Percentiles rank a stretch among this genome's conserved stretches.
These are phyloP conservation scores for Aphodius sticticus DNA, from an alignment of 2,888 invertebrate genomes.

Conservation along the genomic window DNA sequence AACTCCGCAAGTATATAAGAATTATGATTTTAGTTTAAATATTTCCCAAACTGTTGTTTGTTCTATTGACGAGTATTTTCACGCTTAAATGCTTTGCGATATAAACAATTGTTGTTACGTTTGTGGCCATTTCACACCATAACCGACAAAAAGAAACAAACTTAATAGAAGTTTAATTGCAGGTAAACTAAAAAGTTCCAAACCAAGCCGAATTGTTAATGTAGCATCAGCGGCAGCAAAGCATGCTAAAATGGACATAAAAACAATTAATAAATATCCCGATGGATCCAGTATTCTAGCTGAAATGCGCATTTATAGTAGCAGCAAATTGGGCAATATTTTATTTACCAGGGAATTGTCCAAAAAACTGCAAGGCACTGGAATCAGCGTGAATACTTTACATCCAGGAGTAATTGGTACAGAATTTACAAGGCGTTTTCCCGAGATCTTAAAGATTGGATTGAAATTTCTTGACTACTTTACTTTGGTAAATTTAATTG, in stretches of 20 bases:
- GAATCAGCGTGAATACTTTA: conserved; percentile 46
- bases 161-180: neutral
- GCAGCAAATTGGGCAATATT: conserved; percentile 49
- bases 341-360: conserved; percentile 47
- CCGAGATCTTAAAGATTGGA: neutral
- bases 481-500: neutral
- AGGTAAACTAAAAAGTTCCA: conserved; percentile 51
- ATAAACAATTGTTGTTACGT: too few species aligned
- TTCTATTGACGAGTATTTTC: too few species aligned
- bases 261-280: neutral
- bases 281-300: neutral
- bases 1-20: too few species aligned
- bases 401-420: conserved; percentile 49
- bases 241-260: conserved; percentile 9
- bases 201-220: conserved; percentile 49
- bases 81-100: too few species aligned
- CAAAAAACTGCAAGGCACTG: conserved; percentile 42
- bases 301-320: conserved; percentile 19
- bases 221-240: conserved; percentile 47
- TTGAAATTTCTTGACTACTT: neutral
- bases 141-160: too few species aligned
- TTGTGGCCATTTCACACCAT: too few species aligned
- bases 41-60: too few species aligned
- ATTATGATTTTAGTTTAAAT: too few species aligned
- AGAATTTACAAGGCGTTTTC: neutral